Percentiles rank a stretch among this genome's conserved stretches.
Evolutionary conservation across 2,113 vertebrate genomes (phyloP).

Genomic region (Gambusia holbrooki): DNA sequence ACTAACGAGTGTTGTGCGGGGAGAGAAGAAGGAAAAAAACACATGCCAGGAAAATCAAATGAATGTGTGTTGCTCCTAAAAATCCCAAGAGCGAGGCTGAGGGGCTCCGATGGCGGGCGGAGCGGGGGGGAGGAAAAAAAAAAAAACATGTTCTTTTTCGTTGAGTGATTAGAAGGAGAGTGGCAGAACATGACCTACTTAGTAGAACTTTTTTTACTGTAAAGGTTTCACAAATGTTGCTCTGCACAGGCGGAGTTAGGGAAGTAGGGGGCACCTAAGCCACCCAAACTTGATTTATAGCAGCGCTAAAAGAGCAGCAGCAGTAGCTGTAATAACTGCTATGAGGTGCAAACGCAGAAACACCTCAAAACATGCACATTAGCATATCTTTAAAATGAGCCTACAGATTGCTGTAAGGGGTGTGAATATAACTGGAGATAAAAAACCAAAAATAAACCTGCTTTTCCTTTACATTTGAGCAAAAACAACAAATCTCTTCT

Average conservation of each 20-base stretch:
- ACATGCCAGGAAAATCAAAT: slow-evolving; percentile 76
- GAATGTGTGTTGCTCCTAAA: slow-evolving; percentile 65
- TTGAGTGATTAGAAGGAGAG: slow-evolving; percentile 79
- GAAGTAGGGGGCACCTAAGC: slow-evolving; percentile 43
- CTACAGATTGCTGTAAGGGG: slow-evolving; percentile 41
- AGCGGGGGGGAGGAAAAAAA: not conserved
- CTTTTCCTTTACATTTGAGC: slow-evolving; percentile 50
- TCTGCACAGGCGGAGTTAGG: slow-evolving; percentile 27
- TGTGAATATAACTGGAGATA: slow-evolving; percentile 27
- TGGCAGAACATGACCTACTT: slow-evolving; percentile 83
- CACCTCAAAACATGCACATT: slow-evolving; percentile 49
- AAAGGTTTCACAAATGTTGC: slow-evolving; percentile 54
- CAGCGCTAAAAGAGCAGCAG: slow-evolving; percentile 40
- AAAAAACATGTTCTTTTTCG: slow-evolving; percentile 70
- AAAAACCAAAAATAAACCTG: slow-evolving; percentile 31
- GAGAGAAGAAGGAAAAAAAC: slow-evolving; percentile 57
- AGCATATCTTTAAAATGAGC: slow-evolving; percentile 56
- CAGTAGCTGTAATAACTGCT: slow-evolving; percentile 53
- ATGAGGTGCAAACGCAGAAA: slow-evolving; percentile 54
- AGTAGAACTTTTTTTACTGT: slow-evolving; percentile 73
- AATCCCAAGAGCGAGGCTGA: slow-evolving; percentile 75
- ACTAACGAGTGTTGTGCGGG: slow-evolving; percentile 29
- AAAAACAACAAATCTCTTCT: slow-evolving; percentile 34
- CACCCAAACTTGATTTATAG: slow-evolving; percentile 47
- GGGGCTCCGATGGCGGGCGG: slow-evolving; percentile 59